Evolutionary conservation across 2,888 invertebrate genomes (phyloP).

Genomic region (Epinotia demarniana): DNA sequence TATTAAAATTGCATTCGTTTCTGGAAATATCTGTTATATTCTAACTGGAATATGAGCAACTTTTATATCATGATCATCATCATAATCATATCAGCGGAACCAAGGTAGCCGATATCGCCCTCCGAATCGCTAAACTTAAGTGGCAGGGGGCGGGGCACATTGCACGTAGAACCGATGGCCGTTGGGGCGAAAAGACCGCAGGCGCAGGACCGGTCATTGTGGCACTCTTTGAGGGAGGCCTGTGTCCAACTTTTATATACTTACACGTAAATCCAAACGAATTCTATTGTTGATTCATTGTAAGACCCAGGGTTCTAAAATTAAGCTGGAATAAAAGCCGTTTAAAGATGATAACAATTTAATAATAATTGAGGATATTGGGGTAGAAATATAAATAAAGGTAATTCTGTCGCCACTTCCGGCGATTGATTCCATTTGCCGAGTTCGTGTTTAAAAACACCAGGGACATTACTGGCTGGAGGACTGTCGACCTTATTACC

Average conservation of each 20-base stretch:
- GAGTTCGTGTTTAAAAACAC: conserved; percentile 31
- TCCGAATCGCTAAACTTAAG: no score
- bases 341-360: conserved; percentile 10
- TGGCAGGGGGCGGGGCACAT: no score
- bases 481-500: background rate
- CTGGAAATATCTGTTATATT: no score
- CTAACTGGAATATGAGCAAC: background rate
- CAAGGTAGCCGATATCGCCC: no score
- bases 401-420: conserved; percentile 8
- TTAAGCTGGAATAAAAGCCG: background rate
- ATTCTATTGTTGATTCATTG: no score
- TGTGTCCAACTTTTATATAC: background rate
- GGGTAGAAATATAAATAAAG: conserved; percentile 28
- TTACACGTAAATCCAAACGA: background rate
- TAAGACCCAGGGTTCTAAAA: no score
- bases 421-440: conserved; percentile 35
- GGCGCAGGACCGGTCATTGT: no score
- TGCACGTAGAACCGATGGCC: no score
- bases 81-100: no score
- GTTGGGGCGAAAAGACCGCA: no score
- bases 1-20: no score
- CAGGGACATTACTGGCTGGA: background rate
- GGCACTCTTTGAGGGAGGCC: no score
- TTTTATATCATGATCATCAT: background rate
- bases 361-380: conserved; percentile 14